These are phyloP conservation scores for Temnothorax unifasciatus DNA, from an alignment of 2,888 invertebrate species.

Conservation along the genomic window DNA sequence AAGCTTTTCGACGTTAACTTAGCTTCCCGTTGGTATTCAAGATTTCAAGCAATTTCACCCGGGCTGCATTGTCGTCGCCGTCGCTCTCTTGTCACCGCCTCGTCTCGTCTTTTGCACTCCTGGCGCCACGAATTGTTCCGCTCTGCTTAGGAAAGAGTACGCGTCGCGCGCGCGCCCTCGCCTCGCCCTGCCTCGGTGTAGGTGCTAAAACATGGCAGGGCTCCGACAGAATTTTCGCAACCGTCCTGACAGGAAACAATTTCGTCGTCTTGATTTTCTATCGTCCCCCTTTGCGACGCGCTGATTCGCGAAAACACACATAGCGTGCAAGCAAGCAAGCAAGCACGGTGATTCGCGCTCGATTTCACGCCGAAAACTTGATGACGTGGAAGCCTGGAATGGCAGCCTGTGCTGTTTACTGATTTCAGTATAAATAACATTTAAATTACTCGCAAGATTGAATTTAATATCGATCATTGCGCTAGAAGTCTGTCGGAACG, in stretches of 20 bases:
- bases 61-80: constrained; percentile 69
- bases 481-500: background rate
- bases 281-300: constrained; percentile 58
- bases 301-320: constrained; percentile 50
- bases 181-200: background rate
- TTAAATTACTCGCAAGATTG: constrained; percentile 2
- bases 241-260: constrained; percentile 69
- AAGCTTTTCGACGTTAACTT: constrained; percentile 79
- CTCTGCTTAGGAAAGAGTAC: constrained; percentile 60
- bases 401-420: constrained; percentile 11
- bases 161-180: background rate
- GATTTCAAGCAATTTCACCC: constrained; percentile 75
- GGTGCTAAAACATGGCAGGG: constrained; percentile 15
- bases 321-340: background rate
- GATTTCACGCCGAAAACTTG: constrained; percentile 35
- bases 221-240: constrained; percentile 37
- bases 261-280: constrained; percentile 59
- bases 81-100: constrained; percentile 39
- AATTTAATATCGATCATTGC: background rate
- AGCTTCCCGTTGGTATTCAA: constrained; percentile 73
- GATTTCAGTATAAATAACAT: constrained; percentile 14
- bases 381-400: constrained; percentile 6
- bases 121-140: constrained; percentile 65
- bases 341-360: constrained; percentile 26
- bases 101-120: constrained; percentile 43